Evolutionary conservation across 2,113 vertebrate genomes (phyloP).

Genomic region (Neodon shergylaensis): DNA sequence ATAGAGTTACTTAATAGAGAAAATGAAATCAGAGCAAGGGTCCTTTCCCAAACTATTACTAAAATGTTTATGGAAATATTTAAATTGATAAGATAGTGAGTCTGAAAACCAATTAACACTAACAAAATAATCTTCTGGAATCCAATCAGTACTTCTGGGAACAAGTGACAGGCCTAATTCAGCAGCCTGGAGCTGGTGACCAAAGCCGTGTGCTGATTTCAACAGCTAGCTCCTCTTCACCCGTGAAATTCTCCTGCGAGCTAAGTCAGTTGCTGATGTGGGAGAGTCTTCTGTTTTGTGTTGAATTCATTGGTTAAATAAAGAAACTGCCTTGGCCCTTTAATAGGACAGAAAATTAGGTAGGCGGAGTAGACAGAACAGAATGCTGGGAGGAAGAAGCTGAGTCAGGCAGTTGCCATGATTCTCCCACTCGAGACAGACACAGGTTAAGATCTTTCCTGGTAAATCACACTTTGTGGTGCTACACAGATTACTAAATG

Average conservation of each 20-base stretch:
- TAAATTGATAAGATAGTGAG: neutral
- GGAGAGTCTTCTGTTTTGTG: no score
- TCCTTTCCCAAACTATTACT: neutral
- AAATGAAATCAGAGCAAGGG: constrained; percentile 18
- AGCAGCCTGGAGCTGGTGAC: neutral
- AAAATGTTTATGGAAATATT: constrained; percentile 8
- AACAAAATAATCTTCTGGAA: constrained; percentile 19
- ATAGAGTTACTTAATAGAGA: neutral
- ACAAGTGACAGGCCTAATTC: neutral
- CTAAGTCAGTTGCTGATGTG: neutral
- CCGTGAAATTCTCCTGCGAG: neutral
- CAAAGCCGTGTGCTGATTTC: neutral
- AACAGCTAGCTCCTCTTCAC: neutral
- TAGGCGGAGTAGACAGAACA: no score
- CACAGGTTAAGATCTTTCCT: no score
- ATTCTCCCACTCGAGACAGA: no score
- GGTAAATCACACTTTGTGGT: no score
- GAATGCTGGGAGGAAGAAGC: no score
- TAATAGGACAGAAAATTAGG: no score
- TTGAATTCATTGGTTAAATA: no score
- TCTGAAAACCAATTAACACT: neutral
- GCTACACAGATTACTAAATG: no score
- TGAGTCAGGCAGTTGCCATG: no score
- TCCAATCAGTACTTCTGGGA: neutral
- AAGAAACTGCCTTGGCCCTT: no score